Evolutionary conservation across 2,113 vertebrate species (phyloP).

Genomic region (Progne subis): DNA sequence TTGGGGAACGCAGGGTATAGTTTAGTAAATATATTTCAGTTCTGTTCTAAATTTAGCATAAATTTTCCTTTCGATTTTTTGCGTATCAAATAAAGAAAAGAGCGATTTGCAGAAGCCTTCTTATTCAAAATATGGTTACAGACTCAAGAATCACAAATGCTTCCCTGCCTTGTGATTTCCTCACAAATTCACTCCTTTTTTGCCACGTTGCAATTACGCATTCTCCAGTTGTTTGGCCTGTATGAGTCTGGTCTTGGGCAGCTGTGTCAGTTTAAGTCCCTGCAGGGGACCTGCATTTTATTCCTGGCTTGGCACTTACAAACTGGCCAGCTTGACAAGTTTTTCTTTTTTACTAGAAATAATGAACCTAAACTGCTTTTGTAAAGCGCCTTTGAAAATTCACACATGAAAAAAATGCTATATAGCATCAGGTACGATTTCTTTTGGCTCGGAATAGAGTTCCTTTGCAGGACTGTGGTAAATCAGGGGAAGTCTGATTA

Average conservation of each 20-base stretch:
- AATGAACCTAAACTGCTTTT: not conserved
- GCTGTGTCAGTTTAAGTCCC: not conserved
- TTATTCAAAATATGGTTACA: not conserved
- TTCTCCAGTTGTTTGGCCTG: not conserved
- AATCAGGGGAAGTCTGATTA: not conserved
- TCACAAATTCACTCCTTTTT: not conserved
- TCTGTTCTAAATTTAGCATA: not conserved
- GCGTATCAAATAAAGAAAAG: not conserved
- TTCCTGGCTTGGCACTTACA: not conserved
- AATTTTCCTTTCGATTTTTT: not conserved
- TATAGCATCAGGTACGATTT: not conserved
- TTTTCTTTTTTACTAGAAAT: not conserved
- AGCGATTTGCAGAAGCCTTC: not conserved
- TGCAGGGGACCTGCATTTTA: not conserved
- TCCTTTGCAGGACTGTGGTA: not conserved
- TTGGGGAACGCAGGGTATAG: not conserved
- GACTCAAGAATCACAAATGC: not conserved
- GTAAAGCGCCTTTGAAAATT: not conserved
- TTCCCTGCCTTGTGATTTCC: not conserved
- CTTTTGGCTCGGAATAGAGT: not conserved
- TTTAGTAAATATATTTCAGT: not conserved
- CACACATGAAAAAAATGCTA: not conserved
- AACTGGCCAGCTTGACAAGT: not conserved
- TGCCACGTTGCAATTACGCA: not conserved
- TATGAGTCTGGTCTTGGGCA: not conserved